Evolutionary conservation across 2,888 invertebrate species (phyloP).

Genomic region (Linnaemya vulpina): DNA sequence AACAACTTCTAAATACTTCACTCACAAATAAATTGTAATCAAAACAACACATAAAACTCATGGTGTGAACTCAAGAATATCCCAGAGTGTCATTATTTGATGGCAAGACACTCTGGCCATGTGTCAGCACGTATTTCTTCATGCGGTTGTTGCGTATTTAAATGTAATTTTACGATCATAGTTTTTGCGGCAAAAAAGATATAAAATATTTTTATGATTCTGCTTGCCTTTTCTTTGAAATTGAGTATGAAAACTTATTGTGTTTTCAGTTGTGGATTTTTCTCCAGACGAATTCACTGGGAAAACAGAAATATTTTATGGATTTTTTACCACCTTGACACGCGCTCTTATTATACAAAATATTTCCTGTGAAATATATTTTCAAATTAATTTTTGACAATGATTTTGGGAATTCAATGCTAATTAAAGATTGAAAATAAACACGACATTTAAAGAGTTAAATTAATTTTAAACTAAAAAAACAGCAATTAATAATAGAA

Average conservation of each 20-base stretch:
- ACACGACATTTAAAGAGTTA: no score
- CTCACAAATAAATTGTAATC: neutral
- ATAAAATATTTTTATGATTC: constrained; percentile 28
- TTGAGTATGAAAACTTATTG: constrained; percentile 15
- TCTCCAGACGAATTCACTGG: neutral
- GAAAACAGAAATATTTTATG: constrained; percentile 23
- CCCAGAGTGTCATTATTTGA: neutral
- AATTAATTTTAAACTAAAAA: no score
- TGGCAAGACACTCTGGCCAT: neutral
- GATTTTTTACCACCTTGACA: constrained; percentile 42
- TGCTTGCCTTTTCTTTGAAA: neutral
- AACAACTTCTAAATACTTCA: neutral
- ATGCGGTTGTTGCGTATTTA: constrained; percentile 21
- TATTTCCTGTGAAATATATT: constrained; percentile 2
- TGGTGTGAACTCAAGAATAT: constrained; percentile 40
- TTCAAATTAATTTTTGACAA: neutral
- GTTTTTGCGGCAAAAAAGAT: neutral
- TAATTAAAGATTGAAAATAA: no score
- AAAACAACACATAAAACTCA: constrained; percentile 39
- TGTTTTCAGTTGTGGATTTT: neutral
- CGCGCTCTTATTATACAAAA: constrained; percentile 17
- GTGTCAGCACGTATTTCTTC: neutral
- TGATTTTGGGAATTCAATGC: no score
- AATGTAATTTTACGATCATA: constrained; percentile 41
- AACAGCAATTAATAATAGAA: no score